Conservation (phyloP, 2,888 invertebrate genomes). For the Beris chalybata region DNA sequence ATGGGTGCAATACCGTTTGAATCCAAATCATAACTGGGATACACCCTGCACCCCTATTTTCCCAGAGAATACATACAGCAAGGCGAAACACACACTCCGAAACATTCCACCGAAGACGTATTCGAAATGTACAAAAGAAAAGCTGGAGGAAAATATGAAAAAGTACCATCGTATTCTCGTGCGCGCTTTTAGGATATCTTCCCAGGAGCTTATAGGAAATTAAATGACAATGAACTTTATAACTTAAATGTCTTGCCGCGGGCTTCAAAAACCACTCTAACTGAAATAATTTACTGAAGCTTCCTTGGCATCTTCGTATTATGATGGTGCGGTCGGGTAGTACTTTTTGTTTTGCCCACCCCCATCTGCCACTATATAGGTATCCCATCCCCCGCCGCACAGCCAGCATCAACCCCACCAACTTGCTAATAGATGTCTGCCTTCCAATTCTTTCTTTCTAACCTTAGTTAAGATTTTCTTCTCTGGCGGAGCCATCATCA, state of each 20-base stretch:
- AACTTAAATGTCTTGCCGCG: constrained; percentile 33
- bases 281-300: constrained; percentile 33
- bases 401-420: constrained; percentile 1
- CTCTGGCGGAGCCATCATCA: constrained; percentile 10
- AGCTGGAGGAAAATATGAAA: too few relatives aligned
- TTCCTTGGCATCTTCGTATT: constrained; percentile 8
- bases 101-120: too few relatives aligned
- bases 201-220: constrained; percentile 26
- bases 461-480: constrained; percentile 14
- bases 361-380: too few relatives aligned
- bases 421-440: too few relatives aligned
- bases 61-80: too few relatives aligned
- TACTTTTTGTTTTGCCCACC: neutral
- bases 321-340: neutral
- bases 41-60: too few relatives aligned
- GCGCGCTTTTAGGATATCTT: neutral
- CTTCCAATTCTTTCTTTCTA: constrained; percentile 13
- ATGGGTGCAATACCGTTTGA: too few relatives aligned
- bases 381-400: too few relatives aligned
- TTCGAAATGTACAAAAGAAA: too few relatives aligned
- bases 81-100: too few relatives aligned
- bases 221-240: constrained; percentile 35
- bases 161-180: too few relatives aligned
- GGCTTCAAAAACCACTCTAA: constrained; percentile 32
- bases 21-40: too few relatives aligned